These are phyloP conservation scores for Panthera uncia DNA, from an alignment of 2,113 vertebrate species.

Conservation along the genomic window DNA sequence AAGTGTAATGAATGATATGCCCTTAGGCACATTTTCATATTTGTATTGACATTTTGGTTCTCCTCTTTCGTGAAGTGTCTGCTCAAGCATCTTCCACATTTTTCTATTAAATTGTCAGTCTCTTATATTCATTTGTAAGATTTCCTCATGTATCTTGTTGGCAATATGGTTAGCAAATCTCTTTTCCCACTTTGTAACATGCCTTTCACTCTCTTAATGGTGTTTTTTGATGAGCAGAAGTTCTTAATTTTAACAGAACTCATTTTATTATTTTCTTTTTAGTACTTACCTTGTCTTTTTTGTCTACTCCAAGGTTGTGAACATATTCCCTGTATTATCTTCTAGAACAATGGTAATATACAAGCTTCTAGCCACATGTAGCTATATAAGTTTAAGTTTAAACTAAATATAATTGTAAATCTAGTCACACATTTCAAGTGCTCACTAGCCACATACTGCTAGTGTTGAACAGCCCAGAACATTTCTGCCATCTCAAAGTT, in stretches of 20 bases:
- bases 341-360: background rate
- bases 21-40: background rate
- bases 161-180: background rate
- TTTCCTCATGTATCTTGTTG: background rate
- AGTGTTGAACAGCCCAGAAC: background rate
- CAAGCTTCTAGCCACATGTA: background rate
- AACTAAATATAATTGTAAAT: background rate
- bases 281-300: background rate
- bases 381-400: background rate
- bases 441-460: background rate
- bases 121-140: background rate
- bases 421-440: background rate
- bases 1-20: background rate
- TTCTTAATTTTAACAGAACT: background rate
- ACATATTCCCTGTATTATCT: background rate
- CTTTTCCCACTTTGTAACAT: background rate
- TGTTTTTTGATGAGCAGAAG: background rate
- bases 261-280: background rate
- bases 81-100: background rate
- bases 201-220: background rate
- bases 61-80: background rate
- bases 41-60: background rate
- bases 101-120: background rate
- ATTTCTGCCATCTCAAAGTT: background rate
- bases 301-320: background rate